These are phyloP conservation scores for Drosophila trichaetosa DNA, from an alignment of 2,888 invertebrate genomes.

Conservation along the genomic window DNA sequence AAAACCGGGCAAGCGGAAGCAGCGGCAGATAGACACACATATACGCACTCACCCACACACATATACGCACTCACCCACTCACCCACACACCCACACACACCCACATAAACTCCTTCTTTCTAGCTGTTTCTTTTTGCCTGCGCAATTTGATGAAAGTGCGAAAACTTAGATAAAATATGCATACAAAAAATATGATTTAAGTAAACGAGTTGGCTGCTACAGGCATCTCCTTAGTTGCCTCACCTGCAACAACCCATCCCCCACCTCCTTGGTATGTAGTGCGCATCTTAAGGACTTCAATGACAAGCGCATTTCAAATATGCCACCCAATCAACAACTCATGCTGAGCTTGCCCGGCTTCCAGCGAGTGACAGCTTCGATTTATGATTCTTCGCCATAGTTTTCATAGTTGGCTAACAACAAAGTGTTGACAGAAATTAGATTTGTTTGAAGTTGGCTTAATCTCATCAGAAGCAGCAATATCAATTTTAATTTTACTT, in stretches of 20 bases:
- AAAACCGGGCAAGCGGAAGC: conserved; percentile 44
- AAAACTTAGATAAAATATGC: conserved; percentile 61
- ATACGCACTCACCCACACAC: background rate
- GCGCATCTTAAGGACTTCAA: background rate
- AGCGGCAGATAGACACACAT: conserved; percentile 3
- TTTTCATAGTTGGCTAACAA: background rate
- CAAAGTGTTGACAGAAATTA: background rate
- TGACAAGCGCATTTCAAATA: background rate
- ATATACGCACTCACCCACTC: no score
- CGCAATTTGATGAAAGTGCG: conserved; percentile 56
- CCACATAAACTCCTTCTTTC: background rate
- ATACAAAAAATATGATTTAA: conserved; percentile 31
- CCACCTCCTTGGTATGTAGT: background rate
- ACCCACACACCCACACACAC: background rate
- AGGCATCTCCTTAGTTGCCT: background rate
- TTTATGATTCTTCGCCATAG: background rate
- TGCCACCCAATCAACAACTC: conserved; percentile 5
- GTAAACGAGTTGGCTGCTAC: conserved; percentile 16
- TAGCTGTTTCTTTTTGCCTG: conserved; percentile 15
- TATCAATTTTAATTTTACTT: background rate
- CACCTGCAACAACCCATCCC: background rate
- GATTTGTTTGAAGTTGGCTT: background rate
- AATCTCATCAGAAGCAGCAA: background rate
- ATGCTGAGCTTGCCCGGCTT: background rate
- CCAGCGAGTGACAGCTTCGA: background rate